Conservation (phyloP, 1,140 invertebrate genomes). For the Limonius californicus region DNA sequence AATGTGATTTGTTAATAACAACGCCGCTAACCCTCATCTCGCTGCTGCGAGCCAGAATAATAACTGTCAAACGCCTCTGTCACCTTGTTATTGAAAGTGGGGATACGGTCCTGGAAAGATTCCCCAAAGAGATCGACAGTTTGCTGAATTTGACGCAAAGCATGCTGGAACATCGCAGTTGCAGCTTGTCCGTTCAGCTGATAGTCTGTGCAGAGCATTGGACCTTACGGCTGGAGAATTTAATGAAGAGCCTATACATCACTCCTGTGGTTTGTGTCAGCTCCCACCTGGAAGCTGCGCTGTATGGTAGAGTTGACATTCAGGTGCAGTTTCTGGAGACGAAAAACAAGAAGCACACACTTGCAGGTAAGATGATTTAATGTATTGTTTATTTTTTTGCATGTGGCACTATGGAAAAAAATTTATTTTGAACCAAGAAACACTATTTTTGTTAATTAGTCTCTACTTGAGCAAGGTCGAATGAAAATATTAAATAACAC, state of each 20-base stretch:
- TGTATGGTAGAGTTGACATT: conserved; percentile 36
- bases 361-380: conserved; percentile 25
- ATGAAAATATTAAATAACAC: too few relatives aligned
- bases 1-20: conserved; percentile 35
- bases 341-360: background rate
- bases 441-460: too few relatives aligned
- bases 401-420: too few relatives aligned
- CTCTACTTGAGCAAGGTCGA: too few relatives aligned
- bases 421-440: too few relatives aligned
- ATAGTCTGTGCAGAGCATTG: conserved; percentile 35
- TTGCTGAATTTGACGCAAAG: conserved; percentile 30
- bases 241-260: conserved; percentile 30
- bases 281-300: conserved; percentile 37
- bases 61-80: conserved; percentile 39
- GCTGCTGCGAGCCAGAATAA: conserved; percentile 28
- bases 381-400: too few relatives aligned
- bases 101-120: conserved; percentile 28
- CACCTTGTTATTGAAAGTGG: conserved; percentile 39
- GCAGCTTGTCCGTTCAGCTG: conserved; percentile 33
- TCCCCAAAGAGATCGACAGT: conserved; percentile 24
- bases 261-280: conserved; percentile 38
- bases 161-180: conserved; percentile 28
- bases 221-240: conserved; percentile 31
- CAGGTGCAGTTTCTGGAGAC: conserved; percentile 17
- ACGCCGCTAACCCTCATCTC: conserved; percentile 31